Conservation (phyloP, 2,888 invertebrate species). For the Chironomus riparius region DNA sequence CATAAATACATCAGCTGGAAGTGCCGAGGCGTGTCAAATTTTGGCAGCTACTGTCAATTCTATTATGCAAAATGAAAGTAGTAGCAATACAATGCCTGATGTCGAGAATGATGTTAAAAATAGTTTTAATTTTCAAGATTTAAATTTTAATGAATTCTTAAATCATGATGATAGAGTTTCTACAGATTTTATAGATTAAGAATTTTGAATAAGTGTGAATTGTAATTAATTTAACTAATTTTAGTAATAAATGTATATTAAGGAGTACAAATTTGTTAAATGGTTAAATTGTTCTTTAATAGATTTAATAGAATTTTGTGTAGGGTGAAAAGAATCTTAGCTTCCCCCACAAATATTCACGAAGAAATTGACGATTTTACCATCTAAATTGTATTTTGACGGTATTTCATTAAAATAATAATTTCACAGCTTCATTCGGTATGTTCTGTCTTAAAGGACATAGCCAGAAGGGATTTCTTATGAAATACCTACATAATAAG, state of each 20-base stretch:
- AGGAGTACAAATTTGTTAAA: background rate
- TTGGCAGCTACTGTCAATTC: conserved; percentile 10
- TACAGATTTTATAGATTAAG: conserved; percentile 7
- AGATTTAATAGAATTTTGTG: too few species aligned
- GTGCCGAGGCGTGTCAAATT: conserved; percentile 18
- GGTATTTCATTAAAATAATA: too few species aligned
- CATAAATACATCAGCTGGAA: conserved; percentile 8
- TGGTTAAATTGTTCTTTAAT: too few species aligned
- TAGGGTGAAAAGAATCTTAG: too few species aligned
- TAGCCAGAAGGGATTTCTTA: too few species aligned
- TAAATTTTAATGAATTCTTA: background rate
- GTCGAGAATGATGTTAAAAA: background rate
- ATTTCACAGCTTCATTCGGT: too few species aligned
- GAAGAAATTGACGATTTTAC: too few species aligned
- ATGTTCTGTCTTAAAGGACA: too few species aligned
- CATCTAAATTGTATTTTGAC: too few species aligned
- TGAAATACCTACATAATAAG: too few species aligned
- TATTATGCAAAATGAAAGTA: conserved; percentile 2
- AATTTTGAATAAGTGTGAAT: background rate
- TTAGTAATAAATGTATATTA: background rate
- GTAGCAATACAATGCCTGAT: background rate
- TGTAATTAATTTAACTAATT: too few species aligned
- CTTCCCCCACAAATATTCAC: too few species aligned
- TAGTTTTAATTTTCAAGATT: conserved; percentile 4
- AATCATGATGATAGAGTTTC: conserved; percentile 2